phyloP scores from a whole-genome alignment of 2,113 vertebrate genomes.

The Empidonax traillii region DNA sequence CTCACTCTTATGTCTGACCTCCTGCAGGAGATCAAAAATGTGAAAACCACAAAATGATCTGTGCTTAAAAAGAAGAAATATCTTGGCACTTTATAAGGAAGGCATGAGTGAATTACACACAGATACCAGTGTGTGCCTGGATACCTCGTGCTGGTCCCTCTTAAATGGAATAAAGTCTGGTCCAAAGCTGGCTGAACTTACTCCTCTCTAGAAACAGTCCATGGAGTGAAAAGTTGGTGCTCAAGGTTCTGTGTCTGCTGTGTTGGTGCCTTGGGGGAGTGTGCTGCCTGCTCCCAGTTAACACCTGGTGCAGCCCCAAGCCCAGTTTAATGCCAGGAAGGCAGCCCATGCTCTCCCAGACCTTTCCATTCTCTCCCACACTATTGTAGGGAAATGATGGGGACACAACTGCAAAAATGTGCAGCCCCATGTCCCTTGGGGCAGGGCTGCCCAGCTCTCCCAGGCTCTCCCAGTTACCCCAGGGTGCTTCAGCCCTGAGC shows the following conservation, averaged over 20 bases:
- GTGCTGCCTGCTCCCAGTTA: not conserved
- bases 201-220: not conserved
- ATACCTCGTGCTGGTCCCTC: not conserved
- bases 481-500: not conserved
- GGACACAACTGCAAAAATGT: not conserved
- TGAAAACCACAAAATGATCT: constrained; percentile 59
- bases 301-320: not conserved
- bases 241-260: not conserved
- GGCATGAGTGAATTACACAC: not conserved
- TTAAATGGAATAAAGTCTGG: constrained; percentile 34
- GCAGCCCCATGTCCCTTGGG: not conserved
- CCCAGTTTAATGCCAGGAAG: not conserved
- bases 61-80: not conserved
- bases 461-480: not conserved
- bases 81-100: not conserved
- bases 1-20: constrained; percentile 75
- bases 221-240: not conserved
- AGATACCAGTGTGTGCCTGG: not conserved
- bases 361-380: fast-evolving
- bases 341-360: not conserved
- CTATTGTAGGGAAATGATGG: not conserved
- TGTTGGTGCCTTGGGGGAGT: fast-evolving
- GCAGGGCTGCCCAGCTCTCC: not conserved
- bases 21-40: constrained; percentile 67
- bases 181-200: not conserved